Base-by-base conservation (phyloP, 2,113 vertebrate species). In the Kryptolebias marmoratus region DNA sequence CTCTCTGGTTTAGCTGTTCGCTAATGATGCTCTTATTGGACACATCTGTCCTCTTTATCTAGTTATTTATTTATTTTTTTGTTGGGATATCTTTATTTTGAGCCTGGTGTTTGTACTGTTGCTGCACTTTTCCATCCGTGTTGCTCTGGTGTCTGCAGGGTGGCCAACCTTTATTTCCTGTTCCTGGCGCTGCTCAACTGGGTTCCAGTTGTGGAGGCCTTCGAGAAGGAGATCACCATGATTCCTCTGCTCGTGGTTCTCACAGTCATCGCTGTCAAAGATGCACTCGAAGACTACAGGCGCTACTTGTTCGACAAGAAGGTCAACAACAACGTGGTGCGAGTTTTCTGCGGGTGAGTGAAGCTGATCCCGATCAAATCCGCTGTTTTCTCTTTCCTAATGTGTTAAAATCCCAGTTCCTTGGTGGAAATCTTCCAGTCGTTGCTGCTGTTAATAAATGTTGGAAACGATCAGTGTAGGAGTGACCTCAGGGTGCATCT, bases 171-270 rank as follows among this genome's bases (percentile, higher is more conserved):
- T 18, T 99, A 99, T 86, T 99, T 99, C 90, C 90, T 99, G 15
- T 98, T 98, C 89, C 85, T 99, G 52, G 96, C 92, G 36, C 84
- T 98, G 68, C 80, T 99, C 71, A 99, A 99, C 88, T 99, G 98
- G 98, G 94, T 99, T n/a, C 98, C 98, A 11, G 90, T 95, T 18
- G 96, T 99, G 68, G 97, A 98, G 90, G 98, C 97, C 59, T 99
- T 99, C 88, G 95, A 97, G 73, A 99, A 98, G 83, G 97, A 99
- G 88, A 97, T 99, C 68, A 98, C 98, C 1, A 98, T 99, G 97
- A 89, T 99, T 49, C 98, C 98, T 27, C 89, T 99, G 5, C 18
- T 95, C n/a, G 94, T 93, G 0, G 97, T 99, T 50, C 95, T 99
- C 36, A 83, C 84, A 2, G 94, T 97, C 57, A 99, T 97, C 11